Base-by-base conservation (phyloP, 2,888 invertebrate species). In the Sinohyriopsis cumingii region DNA sequence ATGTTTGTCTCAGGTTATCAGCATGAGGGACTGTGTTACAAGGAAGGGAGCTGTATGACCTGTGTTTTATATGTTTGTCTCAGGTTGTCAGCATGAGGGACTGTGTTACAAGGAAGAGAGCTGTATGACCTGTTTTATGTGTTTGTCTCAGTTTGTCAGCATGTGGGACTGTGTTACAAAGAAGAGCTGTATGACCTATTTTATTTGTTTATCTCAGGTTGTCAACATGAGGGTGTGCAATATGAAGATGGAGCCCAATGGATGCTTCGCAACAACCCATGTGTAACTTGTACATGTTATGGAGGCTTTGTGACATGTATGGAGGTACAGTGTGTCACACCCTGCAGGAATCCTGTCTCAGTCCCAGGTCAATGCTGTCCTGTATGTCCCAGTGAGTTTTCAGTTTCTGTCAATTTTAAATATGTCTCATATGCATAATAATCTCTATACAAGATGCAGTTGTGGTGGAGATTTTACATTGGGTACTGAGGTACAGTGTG, bases 301-400 rank as follows among this genome's bases (percentile, higher is more conserved):
- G 77, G 73, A 54, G 84, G 84, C 9, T 67, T 81, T 24, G 81
- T 85, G 53, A 83, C 83, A 57, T 86, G 84, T 64, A 77, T 79
- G 71, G 78, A 79, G 71, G 69, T 77, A 66, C 73, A 82, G 61
- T 86, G 86, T 72, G 73, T 78, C 56, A 76, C 78, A 6, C 81
- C 82, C 20, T 86, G 86, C 72, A 67, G 75, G 20, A 76, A 79
- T 60, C 81, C 83, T 6, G 72, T 84, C n/a, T 73, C 69, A n/a
- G 65, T 80, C 55, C 83, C 82, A 3, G 84, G 84, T 15, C 80
- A 84, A 71, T 85, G 85, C 68, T 85, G 85, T 64, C 81, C 83
- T 61, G 78, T 80, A 18, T 85, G 85, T 69, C 82, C 83, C 55
- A 74, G 84, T 85, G 71, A 79, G 82, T 75, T n/a, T 15, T 45